Evolutionary conservation across 2,888 invertebrate genomes (phyloP), one percentile per base, ranked within the genome.

Genomic region (Drosophila maculinotata): DNA sequence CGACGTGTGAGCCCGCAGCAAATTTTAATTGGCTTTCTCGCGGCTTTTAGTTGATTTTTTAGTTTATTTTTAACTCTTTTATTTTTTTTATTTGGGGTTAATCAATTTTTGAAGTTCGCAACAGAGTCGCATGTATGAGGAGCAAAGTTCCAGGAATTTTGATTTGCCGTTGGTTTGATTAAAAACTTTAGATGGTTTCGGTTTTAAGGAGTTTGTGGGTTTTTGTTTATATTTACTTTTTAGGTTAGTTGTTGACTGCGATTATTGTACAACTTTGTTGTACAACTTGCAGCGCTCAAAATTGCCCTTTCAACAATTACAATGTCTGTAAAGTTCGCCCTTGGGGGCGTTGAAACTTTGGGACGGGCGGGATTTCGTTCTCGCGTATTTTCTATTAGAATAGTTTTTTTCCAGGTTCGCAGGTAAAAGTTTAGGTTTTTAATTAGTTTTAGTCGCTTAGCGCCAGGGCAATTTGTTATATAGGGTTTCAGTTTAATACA

Each of bases 381-480:
- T 44, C 72, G 73, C 51, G 41, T 52, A 49, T 69, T 78, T 75
- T 75, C 56, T 69, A 78, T 60, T 73, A 60, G 31, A 77, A 73
- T 77, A 73, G 62, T 73, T 57, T 47, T 60, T 51, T 51, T 33
- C 33, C 25, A 35, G 25, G 31, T 8, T 28, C 33, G 31, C 75
- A 81, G 81, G 88, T 81, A 83, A 73, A 84, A 81, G 67, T 86
- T 82, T 67, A 30, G 60, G 78, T 60, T 87, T 80, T 88, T 86
- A 82, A 82, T 82, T 82, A 88, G 88, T 82, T 82, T 88, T 66
- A 69, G 77, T 76, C 76, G 82, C 73, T 86, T 66, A 79, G 63
- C 49, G 57, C 39, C 35, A 36, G 39, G 56, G 44, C 65, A 83
- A 86, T 86, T 81, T 83, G 87, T 69, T 76, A 57, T 60, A 57